Evolutionary conservation across 2,797 vertebrate genomes (phyloP), one percentile per base, ranked within the genome.

Genomic region (Alosa sapidissima): DNA sequence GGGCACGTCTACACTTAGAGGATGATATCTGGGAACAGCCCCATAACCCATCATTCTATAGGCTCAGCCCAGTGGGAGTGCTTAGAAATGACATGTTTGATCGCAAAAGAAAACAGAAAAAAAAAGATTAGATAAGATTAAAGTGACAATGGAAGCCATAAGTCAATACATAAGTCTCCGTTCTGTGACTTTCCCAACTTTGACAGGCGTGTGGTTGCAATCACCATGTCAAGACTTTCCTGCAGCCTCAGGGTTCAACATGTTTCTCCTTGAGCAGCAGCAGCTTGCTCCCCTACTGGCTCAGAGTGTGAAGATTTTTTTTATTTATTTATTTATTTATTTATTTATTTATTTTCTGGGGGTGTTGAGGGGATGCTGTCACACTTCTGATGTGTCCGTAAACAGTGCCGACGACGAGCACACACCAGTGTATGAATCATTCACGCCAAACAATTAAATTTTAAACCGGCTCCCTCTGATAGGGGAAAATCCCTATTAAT

Each of bases 381-480:
- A 94, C 89, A 82, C 83, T 88, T 90, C 87, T 92, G 92, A 93
- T 91, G 91, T 90, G 89, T 87, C 88, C 90, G 92, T 92, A 91
- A 92, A 94, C 93, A 93, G 91, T 89, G 87, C 91, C 93, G 91
- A 91, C 89, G 92, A 92, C 41, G 4, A 2, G 4, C 41, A 41
- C 41, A 89, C 91, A 86, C 82, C 90, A 89, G 90, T 89, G 47
- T 82, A 92, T 92, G 58, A 93, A 92, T 93, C 89, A 91, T 89
- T 91, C 82, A 68, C 86, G 88, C 91, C 92, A 75, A 75, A 92
- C 91, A 94, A 94, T 95, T 84, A 90, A 91, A 94, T 91, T 93
- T 94, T 93, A 93, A 95, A 94, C 92, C 90, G 47, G 87, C 88
- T 87, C 89, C 89, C 91, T 93, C 88, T 90, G 85, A 89, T 93